Evolutionary conservation across 2,113 vertebrate species (phyloP), one percentile per base, ranked within the genome.

Genomic region (Xiphophorus maculatus): DNA sequence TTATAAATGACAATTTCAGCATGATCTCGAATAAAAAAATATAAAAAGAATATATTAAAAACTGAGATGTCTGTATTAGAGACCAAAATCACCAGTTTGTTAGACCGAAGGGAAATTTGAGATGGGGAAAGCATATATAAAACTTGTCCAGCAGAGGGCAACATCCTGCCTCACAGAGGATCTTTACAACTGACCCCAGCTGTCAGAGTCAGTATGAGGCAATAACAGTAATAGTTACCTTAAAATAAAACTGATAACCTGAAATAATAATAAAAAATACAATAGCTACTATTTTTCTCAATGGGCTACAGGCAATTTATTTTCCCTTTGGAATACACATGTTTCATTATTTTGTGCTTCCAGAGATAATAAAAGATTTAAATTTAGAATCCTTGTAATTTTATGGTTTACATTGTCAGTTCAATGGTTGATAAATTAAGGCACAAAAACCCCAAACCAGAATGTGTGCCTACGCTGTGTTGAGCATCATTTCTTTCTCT

Each of bases 111-210:
- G 22, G 25, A 58, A 9, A 58, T 58, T 58, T n/a, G 17, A 54
- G 51, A 9, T 22, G 11, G 61, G 10, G 63, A 8, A 68, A n/a
- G 65, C 13, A 4, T 14, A 63, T 66, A 0, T 4, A 8, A 4
- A 30, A 60, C 0, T 63, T 70, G 66, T n/a, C 90, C 93, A 91
- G 86, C 72, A 93, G 93, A 91, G 91, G 90, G 88, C 82, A 78
- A 58, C 87, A 86, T 67, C 69, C 30, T 69, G 78, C 91, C 81
- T 93, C 65, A 78, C 28, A 68, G 35, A 78, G 77, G 69, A 58
- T 37, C 58, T 30, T 28, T 22, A 4, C 15, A 13, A 54, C 67
- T 69, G 5, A 70, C 60, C 68, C 86, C 77, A 84, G 54, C 74
- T 82, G 71, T 79, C 70, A 81, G 69, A 71, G 69, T 69, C 72